phyloP scores from a whole-genome alignment of 2,888 invertebrate genomes.

The Metopia argyrocephala region DNA sequence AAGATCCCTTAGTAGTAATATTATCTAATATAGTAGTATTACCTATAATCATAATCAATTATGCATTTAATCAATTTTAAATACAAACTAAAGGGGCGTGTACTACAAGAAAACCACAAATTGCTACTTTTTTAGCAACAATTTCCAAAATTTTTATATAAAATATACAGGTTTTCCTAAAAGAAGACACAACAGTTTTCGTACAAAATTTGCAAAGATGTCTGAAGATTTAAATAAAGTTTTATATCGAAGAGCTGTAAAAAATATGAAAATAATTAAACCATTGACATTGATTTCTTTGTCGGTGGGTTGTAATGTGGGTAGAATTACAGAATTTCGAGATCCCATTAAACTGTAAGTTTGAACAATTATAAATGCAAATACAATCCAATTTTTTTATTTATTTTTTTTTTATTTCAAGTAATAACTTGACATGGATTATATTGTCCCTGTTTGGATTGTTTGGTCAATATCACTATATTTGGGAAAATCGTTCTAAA shows the following conservation, averaged over 20 bases:
- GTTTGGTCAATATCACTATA: conserved; percentile 28
- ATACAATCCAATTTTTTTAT: not conserved
- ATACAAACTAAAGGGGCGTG: not conserved
- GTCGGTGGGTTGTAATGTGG: conserved; percentile 32
- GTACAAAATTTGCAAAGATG: conserved; percentile 5
- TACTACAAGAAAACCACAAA: conserved; percentile 21
- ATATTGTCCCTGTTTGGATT: conserved; percentile 23
- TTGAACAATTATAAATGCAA: too few species aligned
- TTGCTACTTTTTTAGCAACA: not conserved
- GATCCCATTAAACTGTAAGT: conserved; percentile 46
- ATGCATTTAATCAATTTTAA: not conserved
- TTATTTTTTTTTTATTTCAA: conserved; percentile 13
- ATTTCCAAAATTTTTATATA: not conserved
- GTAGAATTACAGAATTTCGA: conserved; percentile 7
- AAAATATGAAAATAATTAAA: conserved; percentile 24
- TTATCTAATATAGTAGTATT: too few species aligned
- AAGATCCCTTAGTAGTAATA: too few species aligned
- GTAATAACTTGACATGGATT: conserved; percentile 17
- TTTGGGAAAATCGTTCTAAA: conserved; percentile 41
- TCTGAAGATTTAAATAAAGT: conserved; percentile 44
- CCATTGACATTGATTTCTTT: conserved; percentile 28
- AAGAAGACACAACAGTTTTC: not conserved
- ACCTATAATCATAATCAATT: not conserved
- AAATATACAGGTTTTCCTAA: not conserved
- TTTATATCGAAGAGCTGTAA: conserved; percentile 11